Conservation (phyloP, 1,140 invertebrate genomes). For the Anadara kagoshimensis region DNA sequence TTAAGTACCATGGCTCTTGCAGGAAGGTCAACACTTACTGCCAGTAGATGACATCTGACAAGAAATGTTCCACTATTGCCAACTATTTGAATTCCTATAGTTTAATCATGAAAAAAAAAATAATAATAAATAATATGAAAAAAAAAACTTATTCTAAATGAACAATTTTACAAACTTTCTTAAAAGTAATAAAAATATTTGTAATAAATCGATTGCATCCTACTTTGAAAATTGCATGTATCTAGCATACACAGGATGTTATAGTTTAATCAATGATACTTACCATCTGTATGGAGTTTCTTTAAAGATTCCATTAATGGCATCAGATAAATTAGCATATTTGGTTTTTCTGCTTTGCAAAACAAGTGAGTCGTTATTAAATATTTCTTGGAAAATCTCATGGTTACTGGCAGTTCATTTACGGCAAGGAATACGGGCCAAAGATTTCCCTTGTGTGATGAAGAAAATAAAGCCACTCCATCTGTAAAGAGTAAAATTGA, state of each 20-base stretch:
- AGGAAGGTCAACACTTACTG: slow-evolving; percentile 9
- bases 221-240: no score
- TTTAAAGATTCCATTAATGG: not conserved
- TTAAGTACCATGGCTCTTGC: slow-evolving; percentile 19
- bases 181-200: no score
- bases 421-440: slow-evolving; percentile 9
- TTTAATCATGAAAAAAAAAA: no score
- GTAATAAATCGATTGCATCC: no score
- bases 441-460: not conserved
- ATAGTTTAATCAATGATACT: not conserved
- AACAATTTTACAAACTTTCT: no score
- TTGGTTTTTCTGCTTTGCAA: not conserved
- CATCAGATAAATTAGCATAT: not conserved
- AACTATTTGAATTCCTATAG: no score
- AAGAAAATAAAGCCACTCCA: not conserved
- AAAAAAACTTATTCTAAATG: no score
- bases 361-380: not conserved
- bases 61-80: slow-evolving; percentile 9
- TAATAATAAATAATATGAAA: no score
- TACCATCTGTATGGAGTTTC: not conserved
- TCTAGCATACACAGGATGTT: not conserved
- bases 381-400: not conserved
- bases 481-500: not conserved
- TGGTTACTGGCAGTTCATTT: slow-evolving; percentile 7
- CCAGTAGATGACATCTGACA: slow-evolving; percentile 9